phyloP scores from a whole-genome alignment of 1,140 invertebrate species.

The Sipha flava region DNA sequence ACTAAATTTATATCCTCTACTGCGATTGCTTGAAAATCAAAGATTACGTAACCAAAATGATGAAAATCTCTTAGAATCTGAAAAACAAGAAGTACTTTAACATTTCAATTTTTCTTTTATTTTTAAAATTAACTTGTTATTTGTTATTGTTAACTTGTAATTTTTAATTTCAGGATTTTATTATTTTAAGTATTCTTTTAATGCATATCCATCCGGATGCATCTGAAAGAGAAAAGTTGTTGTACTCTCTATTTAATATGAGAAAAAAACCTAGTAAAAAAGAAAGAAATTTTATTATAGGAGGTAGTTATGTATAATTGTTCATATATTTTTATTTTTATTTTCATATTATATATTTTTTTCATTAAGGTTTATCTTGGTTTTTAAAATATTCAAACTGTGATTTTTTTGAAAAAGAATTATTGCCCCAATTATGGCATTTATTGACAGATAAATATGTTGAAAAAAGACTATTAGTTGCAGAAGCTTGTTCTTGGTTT shows the following conservation, averaged over 20 bases:
- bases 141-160: slow-evolving; percentile 36
- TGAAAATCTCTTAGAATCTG: not conserved
- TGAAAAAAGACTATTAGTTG: slow-evolving; percentile 60
- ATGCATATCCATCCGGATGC: slow-evolving; percentile 55
- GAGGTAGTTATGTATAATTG: slow-evolving; percentile 44
- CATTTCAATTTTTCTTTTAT: slow-evolving; percentile 56
- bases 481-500: slow-evolving; percentile 62
- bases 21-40: slow-evolving; percentile 25
- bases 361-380: slow-evolving; percentile 49
- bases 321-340: not conserved
- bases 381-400: slow-evolving; percentile 51
- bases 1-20: slow-evolving; percentile 11
- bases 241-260: slow-evolving; percentile 64
- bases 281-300: slow-evolving; percentile 60
- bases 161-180: slow-evolving; percentile 50
- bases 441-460: slow-evolving; percentile 64
- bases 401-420: slow-evolving; percentile 54
- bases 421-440: slow-evolving; percentile 70
- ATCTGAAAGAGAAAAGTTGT: slow-evolving; percentile 55
- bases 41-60: not conserved
- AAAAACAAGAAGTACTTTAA: slow-evolving; percentile 47
- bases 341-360: not conserved
- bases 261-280: slow-evolving; percentile 65
- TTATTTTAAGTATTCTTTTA: slow-evolving; percentile 59
- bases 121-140: slow-evolving; percentile 52